A percentile compares a stretch with the other conserved stretches of the same genome.
phyloP scores from a whole-genome alignment of 2,113 vertebrate species.

The Microtus ochrogaster region DNA sequence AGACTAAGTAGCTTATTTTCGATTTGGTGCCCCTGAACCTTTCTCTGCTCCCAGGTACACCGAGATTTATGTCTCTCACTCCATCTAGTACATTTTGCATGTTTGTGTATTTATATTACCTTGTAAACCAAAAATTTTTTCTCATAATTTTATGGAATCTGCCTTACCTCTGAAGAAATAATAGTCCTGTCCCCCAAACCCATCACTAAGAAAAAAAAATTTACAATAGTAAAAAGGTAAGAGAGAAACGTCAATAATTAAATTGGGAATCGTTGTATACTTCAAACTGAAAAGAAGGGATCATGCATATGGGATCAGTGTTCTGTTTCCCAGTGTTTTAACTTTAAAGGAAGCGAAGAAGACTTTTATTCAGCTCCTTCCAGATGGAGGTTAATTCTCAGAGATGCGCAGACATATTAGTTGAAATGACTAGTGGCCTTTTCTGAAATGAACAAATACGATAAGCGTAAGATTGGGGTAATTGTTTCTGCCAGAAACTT shows the following conservation, averaged over 20 bases:
- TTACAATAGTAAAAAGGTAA: background rate
- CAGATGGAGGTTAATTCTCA: background rate
- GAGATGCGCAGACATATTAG: background rate
- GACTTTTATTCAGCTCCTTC: background rate
- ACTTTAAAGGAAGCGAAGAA: background rate
- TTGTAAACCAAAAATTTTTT: background rate
- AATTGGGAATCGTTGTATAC: background rate
- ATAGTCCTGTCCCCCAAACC: background rate
- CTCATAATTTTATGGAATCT: background rate
- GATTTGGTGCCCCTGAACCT: background rate
- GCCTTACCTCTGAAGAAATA: conserved; percentile 25
- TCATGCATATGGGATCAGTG: background rate
- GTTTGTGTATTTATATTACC: background rate
- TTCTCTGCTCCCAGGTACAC: background rate
- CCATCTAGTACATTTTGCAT: background rate
- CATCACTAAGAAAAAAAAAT: background rate
- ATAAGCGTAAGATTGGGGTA: background rate
- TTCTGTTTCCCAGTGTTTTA: background rate
- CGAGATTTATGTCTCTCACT: background rate
- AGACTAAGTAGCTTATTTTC: background rate
- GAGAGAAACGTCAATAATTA: conserved; percentile 9
- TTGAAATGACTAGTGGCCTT: background rate
- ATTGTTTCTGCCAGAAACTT: background rate
- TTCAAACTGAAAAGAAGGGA: background rate
- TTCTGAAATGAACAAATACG: background rate